Evolutionary conservation across 2,888 invertebrate species (phyloP).

Genomic region (Spisula solida): DNA sequence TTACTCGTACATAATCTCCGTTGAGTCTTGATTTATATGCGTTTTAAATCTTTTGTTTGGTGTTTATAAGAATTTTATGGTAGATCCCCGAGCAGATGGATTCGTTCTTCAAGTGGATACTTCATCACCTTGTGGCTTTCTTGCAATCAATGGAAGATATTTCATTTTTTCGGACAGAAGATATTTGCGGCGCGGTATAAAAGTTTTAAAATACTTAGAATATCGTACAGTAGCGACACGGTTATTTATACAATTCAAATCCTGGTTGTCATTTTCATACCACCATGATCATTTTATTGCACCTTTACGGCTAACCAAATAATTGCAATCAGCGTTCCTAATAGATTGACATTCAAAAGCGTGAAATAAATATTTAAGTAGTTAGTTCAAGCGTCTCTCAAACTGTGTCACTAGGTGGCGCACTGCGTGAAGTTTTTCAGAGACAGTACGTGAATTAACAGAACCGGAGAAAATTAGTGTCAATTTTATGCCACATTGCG

Average conservation of each 20-base stretch:
- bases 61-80: constrained; percentile 16
- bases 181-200: neutral
- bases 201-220: neutral
- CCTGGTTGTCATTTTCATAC: neutral
- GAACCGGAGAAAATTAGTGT: constrained; percentile 53
- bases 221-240: neutral
- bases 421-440: constrained; percentile 12
- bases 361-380: constrained; percentile 2
- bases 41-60: constrained; percentile 22
- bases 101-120: constrained; percentile 7
- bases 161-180: neutral
- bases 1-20: neutral
- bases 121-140: neutral
- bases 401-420: constrained; percentile 18
- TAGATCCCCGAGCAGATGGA: neutral
- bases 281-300: neutral
- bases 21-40: constrained; percentile 20
- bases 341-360: constrained; percentile 11
- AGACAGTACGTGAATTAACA: constrained; percentile 32
- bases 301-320: constrained; percentile 24
- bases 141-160: neutral
- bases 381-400: constrained; percentile 18
- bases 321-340: constrained; percentile 3
- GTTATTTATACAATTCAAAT: neutral
- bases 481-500: constrained; percentile 54